phyloP scores from a whole-genome alignment of 2,888 invertebrate species.

The Noctua fimbriata region DNA sequence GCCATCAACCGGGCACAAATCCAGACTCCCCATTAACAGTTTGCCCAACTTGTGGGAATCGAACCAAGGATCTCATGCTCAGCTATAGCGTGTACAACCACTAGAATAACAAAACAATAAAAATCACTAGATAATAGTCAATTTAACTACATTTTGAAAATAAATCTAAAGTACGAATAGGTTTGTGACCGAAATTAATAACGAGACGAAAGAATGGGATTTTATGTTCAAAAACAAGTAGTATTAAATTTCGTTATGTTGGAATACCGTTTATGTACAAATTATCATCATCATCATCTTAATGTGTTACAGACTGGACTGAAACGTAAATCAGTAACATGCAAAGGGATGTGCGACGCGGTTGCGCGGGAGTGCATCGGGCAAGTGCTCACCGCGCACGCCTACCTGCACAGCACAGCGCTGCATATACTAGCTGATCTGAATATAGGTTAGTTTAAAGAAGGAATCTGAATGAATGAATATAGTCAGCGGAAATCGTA shows the following conservation, averaged over 20 bases:
- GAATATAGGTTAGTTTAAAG: conserved; percentile 69
- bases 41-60: too few species aligned
- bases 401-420: conserved; percentile 73
- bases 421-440: conserved; percentile 76
- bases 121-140: too few species aligned
- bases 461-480: too few species aligned
- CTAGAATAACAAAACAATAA: too few species aligned
- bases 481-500: neutral
- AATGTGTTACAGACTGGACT: conserved; percentile 75
- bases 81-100: too few species aligned
- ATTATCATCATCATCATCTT: too few species aligned
- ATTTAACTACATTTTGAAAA: too few species aligned
- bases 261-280: neutral
- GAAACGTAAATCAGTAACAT: conserved; percentile 69
- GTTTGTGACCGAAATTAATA: neutral
- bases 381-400: conserved; percentile 72
- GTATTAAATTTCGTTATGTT: neutral
- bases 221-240: neutral
- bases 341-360: conserved; percentile 72
- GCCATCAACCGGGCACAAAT: neutral
- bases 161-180: neutral
- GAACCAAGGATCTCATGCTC: too few species aligned
- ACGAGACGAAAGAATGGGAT: neutral
- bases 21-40: neutral
- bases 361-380: conserved; percentile 72